Conservation (phyloP, 2,888 invertebrate genomes). For the Sarcophaga carnaria region DNA sequence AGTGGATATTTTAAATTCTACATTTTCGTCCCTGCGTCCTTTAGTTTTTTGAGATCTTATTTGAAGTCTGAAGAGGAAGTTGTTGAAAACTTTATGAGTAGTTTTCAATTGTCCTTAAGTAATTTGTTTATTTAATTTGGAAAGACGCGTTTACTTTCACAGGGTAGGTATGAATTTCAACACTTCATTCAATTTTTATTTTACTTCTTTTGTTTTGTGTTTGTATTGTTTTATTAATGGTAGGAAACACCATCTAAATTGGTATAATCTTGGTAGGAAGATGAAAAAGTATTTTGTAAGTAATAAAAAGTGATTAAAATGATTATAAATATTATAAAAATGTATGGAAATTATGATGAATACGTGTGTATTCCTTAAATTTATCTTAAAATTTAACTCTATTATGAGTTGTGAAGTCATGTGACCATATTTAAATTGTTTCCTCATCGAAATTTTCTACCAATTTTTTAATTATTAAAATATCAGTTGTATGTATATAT, state of each 20-base stretch:
- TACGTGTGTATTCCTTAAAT: too few relatives aligned
- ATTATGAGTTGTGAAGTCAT: too few relatives aligned
- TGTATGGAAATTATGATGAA: too few relatives aligned
- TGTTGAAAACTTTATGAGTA: slow-evolving; percentile 50
- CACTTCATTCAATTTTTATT: slow-evolving; percentile 74
- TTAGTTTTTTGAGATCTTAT: neutral
- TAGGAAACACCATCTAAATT: slow-evolving; percentile 53
- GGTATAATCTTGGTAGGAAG: slow-evolving; percentile 39
- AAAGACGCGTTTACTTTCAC: slow-evolving; percentile 79
- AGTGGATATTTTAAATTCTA: too few relatives aligned
- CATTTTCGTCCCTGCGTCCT: too few relatives aligned
- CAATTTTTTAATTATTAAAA: too few relatives aligned
- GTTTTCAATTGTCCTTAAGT: slow-evolving; percentile 71
- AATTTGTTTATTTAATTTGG: slow-evolving; percentile 64
- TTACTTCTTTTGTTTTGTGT: neutral
- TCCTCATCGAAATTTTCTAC: too few relatives aligned
- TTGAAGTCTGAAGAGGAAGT: slow-evolving; percentile 55
- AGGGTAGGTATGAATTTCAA: slow-evolving; percentile 81
- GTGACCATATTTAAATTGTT: too few relatives aligned
- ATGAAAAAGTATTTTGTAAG: neutral
- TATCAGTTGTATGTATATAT: too few relatives aligned
- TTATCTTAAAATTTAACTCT: too few relatives aligned
- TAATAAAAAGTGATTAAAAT: too few relatives aligned
- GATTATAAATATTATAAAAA: too few relatives aligned
- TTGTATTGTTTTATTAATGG: neutral